Conservation (phyloP, 2,888 invertebrate genomes). For the Papilio demoleus region DNA sequence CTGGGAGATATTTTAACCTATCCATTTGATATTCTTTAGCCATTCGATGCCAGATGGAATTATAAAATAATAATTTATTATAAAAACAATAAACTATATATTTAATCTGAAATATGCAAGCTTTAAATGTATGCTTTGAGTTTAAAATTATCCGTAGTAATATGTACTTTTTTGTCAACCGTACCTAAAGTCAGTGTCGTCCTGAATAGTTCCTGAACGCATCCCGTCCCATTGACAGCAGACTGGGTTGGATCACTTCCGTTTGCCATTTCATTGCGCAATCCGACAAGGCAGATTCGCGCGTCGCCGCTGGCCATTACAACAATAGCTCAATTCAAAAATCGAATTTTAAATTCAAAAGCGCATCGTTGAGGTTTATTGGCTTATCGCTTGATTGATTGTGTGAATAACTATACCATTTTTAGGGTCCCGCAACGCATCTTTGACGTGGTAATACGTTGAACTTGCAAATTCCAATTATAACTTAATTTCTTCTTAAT, state of each 20-base stretch:
- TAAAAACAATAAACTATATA: too few relatives aligned
- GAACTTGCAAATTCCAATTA: too few relatives aligned
- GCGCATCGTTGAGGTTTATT: slow-evolving; percentile 84
- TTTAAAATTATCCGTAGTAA: not conserved
- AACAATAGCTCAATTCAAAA: slow-evolving; percentile 77
- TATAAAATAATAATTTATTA: too few relatives aligned
- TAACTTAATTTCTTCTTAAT: too few relatives aligned
- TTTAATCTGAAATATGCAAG: too few relatives aligned
- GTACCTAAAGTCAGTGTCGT: slow-evolving; percentile 52
- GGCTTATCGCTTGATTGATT: slow-evolving; percentile 84
- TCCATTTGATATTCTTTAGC: too few relatives aligned
- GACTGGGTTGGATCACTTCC: slow-evolving; percentile 76
- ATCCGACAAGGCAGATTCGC: slow-evolving; percentile 74
- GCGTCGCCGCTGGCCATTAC: slow-evolving; percentile 74
- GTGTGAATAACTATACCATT: slow-evolving; percentile 74
- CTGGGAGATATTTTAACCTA: too few relatives aligned
- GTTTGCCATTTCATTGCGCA: slow-evolving; percentile 77
- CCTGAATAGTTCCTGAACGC: slow-evolving; percentile 76
- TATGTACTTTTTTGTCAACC: slow-evolving; percentile 42
- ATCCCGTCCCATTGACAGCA: slow-evolving; percentile 69
- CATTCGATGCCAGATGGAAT: too few relatives aligned
- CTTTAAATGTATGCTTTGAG: not conserved
- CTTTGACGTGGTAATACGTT: slow-evolving; percentile 43
- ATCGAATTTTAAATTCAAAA: slow-evolving; percentile 81
- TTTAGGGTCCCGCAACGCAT: slow-evolving; percentile 46